These are phyloP conservation scores for Bufotes viridis DNA, from an alignment of 2,797 vertebrate genomes.

Conservation along the genomic window DNA sequence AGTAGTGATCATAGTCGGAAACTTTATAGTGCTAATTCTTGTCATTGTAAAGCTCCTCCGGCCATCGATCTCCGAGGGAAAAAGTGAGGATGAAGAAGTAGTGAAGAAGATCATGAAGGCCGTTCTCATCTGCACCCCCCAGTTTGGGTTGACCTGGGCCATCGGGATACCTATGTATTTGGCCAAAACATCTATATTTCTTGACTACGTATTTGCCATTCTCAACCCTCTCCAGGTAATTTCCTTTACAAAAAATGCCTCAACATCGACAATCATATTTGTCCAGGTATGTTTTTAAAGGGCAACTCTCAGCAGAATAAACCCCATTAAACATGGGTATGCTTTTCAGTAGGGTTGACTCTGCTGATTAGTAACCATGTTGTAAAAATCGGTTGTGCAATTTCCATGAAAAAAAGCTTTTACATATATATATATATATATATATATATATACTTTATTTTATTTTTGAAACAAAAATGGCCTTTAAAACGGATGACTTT, in stretches of 20 bases:
- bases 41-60: conserved; percentile 40
- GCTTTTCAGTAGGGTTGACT: no score
- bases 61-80: conserved; percentile 40
- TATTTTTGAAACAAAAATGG: no score
- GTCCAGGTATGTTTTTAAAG: no score
- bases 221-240: conserved; percentile 51
- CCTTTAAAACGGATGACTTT: no score
- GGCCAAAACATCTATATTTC: background rate
- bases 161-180: conserved; percentile 33
- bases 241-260: background rate
- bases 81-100: conserved; percentile 30
- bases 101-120: conserved; percentile 42
- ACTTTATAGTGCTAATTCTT: conserved; percentile 13
- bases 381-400: no score
- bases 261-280: no score
- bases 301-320: no score
- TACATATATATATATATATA: no score
- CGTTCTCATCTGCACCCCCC: conserved; percentile 37
- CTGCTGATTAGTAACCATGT: no score
- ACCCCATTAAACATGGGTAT: no score
- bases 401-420: no score
- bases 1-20: conserved; percentile 9
- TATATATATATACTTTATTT: no score
- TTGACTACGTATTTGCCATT: conserved; percentile 38
- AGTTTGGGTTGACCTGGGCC: conserved; percentile 53